Base-by-base conservation (phyloP, 2,113 vertebrate genomes). In the Kryptolebias marmoratus region DNA sequence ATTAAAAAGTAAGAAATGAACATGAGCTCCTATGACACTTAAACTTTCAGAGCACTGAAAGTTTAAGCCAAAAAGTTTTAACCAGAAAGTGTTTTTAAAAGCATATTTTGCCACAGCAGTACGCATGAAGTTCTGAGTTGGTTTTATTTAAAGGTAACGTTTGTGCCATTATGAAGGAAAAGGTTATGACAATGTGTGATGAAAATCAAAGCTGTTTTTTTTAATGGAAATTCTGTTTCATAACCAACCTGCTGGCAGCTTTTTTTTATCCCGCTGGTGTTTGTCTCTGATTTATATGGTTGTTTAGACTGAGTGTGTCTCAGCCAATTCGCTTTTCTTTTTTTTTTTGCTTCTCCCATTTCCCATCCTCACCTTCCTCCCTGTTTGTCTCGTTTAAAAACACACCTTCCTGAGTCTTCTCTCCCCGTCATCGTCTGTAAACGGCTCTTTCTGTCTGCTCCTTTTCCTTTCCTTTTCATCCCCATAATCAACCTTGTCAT, bases 401-500 rank as follows among this genome's bases (percentile, higher is more conserved):
- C 49, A 67, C 61, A 31, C 30, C 64, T 22, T 58, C n/a, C 28
- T 42, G 11, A 36, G 14, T 36, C 9, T 45, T 45, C 60, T 53
- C 11, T 73, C 39, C 39, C 49, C 22, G 31, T 68, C 50, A 49
- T 71, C 49, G 3, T 49, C 11, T 2, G 53, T 11, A 9, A 68
- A 18, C 18, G 12, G 28, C 57, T 65, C 61, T 59, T 60, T 48
- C 39, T 42, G 39, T 53, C 73, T 66, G 47, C 11, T 50, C 18
- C 12, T 76, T 39, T 48, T 16, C 36, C 67, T 76, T 77, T 77
- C 42, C 30, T 64, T 77, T 69, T 75, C 53, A 18, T 69, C 66
- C 69, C 57, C 59, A 68, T 71, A 59, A 64, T 68, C 36, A 80
- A 48, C 61, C 73, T 80, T 68, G 69, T 64, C 47, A 73, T 75